Base-by-base conservation (phyloP, 1,140 invertebrate species). In the Coelopa frigida region DNA sequence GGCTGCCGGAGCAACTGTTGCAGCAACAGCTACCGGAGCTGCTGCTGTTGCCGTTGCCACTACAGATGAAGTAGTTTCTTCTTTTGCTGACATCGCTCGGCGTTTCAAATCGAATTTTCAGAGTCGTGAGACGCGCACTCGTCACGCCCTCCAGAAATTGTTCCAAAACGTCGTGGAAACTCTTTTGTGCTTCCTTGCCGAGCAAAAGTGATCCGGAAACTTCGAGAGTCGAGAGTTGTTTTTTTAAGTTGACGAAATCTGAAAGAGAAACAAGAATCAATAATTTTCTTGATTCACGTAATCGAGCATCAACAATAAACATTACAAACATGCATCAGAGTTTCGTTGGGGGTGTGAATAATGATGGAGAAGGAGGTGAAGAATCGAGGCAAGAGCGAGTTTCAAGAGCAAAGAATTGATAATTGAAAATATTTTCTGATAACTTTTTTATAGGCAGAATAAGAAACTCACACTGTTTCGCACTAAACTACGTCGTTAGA, bases 101-200 rank as follows among this genome's bases (percentile, higher is more conserved):
- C 18, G 31, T 50, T 35, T n/a, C n/a, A n/a, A 29, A 29, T 29
- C n/a, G 8, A 29, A n/a, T 29, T 29, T 8, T 29, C 8, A n/a
- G 27, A 29, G 27, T 29, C 7, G 8, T 29, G 27, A 8, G 18
- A 36, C 8, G 33, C 18, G 33, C 15, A 17, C 26, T 39, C 44
- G 48, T 50, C 46, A 50, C 44, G 33, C 36, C 40, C 48, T 45
- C 44, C 48, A 45, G 43, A 46, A 41, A 31, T 33, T 12, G 27
- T n/a, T n/a, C 7, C 26, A 17, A 46, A 31, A 50, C 48, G 48
- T 40, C 20, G 11, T 44, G 48, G 48, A 64, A 64, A 64, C 60
- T 65, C 57, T 64, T 64, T 58, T 42, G 26, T 64, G 55, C 51
- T 61, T 64, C 55, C 58, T 57, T 54, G 57, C 48, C 59, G 17